Conservation (phyloP, 2,113 vertebrate genomes). For the Coryphaenoides rupestris region DNA sequence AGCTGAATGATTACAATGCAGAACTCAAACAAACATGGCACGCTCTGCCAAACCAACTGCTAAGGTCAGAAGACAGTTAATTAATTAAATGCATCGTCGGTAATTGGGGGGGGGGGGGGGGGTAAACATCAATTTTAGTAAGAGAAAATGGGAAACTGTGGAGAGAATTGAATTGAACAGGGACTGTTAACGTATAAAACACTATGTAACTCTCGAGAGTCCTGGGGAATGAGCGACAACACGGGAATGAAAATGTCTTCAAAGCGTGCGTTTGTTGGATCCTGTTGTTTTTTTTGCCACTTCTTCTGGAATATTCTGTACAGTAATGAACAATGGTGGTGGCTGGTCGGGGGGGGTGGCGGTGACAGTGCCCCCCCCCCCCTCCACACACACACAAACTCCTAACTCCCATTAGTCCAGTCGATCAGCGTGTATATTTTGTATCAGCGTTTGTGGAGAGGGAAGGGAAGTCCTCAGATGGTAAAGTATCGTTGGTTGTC, state of each 20-base stretch:
- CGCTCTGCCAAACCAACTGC: constrained; percentile 14
- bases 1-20: constrained; percentile 46
- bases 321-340: constrained; percentile 57
- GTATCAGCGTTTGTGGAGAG: too few relatives aligned
- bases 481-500: too few relatives aligned
- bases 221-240: constrained; percentile 31
- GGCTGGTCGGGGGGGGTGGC: not conserved
- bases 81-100: constrained; percentile 45
- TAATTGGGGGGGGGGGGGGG: too few relatives aligned
- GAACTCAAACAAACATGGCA: constrained; percentile 22
- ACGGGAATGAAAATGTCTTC: constrained; percentile 35
- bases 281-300: constrained; percentile 35
- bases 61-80: constrained; percentile 20
- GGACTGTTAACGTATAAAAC: too few relatives aligned
- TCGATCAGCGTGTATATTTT: too few relatives aligned
- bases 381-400: not conserved
- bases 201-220: constrained; percentile 1
- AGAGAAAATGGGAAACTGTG: too few relatives aligned
- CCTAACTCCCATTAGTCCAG: not conserved
- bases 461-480: too few relatives aligned
- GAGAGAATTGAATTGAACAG: too few relatives aligned
- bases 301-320: constrained; percentile 67
- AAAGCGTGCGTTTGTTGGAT: constrained; percentile 17
- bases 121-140: too few relatives aligned
- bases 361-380: constrained; percentile 6